These are phyloP conservation scores for Eretmodus cyanostictus DNA, from an alignment of 2,113 vertebrate species.

Conservation along the genomic window DNA sequence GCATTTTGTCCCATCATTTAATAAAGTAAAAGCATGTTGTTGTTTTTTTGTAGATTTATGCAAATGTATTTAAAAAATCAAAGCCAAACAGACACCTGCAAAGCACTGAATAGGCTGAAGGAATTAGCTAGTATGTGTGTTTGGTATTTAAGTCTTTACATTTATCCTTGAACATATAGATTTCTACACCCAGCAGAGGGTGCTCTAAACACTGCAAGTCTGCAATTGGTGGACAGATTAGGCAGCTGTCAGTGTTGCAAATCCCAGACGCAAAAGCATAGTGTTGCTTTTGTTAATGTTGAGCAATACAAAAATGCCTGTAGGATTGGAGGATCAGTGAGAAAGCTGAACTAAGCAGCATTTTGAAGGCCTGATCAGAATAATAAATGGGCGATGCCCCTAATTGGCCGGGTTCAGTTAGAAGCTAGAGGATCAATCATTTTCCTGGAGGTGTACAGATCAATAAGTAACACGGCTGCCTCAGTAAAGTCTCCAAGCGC, in stretches of 20 bases:
- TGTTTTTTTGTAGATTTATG: neutral
- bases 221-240: neutral
- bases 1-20: neutral
- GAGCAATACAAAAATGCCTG: neutral
- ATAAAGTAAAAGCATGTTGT: neutral
- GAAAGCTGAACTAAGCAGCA: neutral
- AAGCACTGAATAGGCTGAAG: neutral
- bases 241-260: neutral
- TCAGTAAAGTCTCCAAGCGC: neutral
- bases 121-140: neutral
- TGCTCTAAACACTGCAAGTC: neutral
- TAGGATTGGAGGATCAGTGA: neutral
- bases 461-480: neutral
- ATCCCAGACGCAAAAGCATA: neutral
- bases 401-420: constrained; percentile 4
- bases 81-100: neutral
- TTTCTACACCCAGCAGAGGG: neutral
- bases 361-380: neutral
- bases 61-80: neutral
- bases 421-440: neutral
- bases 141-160: neutral
- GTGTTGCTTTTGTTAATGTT: neutral
- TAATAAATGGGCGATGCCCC: neutral
- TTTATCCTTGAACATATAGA: neutral
- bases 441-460: neutral